A percentile compares a stretch with the other conserved stretches of the same genome.
Conservation (phyloP, 2,113 vertebrate genomes). For the Sialia sialis region DNA sequence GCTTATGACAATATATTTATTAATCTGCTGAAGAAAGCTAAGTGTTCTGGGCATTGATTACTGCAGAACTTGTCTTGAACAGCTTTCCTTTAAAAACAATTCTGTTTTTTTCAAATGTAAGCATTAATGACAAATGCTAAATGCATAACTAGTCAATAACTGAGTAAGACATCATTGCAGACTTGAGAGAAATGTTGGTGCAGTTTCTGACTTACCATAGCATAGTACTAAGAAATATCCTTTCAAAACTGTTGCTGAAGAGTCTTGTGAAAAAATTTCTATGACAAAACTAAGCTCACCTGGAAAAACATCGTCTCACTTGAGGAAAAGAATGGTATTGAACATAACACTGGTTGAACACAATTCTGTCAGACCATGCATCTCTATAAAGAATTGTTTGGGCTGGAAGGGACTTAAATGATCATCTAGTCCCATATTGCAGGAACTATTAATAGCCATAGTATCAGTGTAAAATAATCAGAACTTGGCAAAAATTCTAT, state of each 20-base stretch:
- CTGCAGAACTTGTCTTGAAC: constrained; percentile 46
- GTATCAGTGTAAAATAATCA: background rate
- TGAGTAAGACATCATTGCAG: background rate
- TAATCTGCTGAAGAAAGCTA: constrained; percentile 27
- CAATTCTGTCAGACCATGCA: background rate
- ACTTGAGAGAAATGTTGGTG: background rate
- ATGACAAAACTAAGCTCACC: background rate
- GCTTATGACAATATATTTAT: constrained; percentile 48
- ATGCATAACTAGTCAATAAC: constrained; percentile 2
- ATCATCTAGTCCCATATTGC: too few relatives aligned
- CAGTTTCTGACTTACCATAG: background rate
- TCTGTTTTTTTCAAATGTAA: constrained; percentile 37
- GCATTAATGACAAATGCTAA: constrained; percentile 27
- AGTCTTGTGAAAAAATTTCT: background rate
- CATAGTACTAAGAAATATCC: background rate
- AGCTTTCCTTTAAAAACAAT: constrained; percentile 16
- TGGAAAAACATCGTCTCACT: background rate
- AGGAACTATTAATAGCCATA: background rate
- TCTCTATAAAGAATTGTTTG: background rate
- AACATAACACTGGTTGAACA: background rate
- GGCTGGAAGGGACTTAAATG: background rate
- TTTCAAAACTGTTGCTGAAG: background rate
- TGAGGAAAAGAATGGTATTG: background rate
- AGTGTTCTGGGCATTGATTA: constrained; percentile 57
- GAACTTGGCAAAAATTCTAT: background rate